Base-by-base conservation (phyloP, 2,113 vertebrate genomes). In the Hippocampus abdominalis region DNA sequence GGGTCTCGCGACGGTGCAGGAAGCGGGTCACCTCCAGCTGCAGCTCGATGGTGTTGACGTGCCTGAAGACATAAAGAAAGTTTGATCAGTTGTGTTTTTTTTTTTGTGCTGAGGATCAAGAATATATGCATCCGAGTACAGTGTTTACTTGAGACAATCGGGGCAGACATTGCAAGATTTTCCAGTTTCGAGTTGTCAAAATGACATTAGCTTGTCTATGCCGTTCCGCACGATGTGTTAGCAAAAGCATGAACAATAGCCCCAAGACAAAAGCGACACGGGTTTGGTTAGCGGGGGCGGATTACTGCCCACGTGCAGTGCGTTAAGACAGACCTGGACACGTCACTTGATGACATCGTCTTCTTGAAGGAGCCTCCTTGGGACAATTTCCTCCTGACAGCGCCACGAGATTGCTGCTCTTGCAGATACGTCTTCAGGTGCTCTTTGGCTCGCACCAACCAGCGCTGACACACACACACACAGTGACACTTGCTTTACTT, bases 11-110 rank as follows among this genome's bases (percentile, higher is more conserved):
- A 23, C 91, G 94, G 73, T 97, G 93, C 56, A 99, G 90, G 84
- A 99, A 99, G 57, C 95, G 94, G 11, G 97, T 99, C 75, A 98
- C 96, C 85, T 99, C 97, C 92, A 98, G 93, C 84, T 99, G 97
- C 62, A 99, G 93, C 88, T 97, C 95, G 49, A 99, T 94, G 0
- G 96, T 99, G 86, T 93, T 98, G 83, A 99, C 96, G 82, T 99
- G 96, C 75, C 97, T 99, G 18, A 8, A 11, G 21, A 32, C 25
- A 29, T 48, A 46, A 18, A 57, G 16, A 53, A 53, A 53, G 49
- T 21, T 9, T 9, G 20, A 53, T 53, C 8, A 7, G 49, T 8
- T 51, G 20, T 21, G 21, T 21, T n/a, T 1, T 32, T 32, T 4
- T 32, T 32, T 32, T 36, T 36, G 27, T n/a, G 4, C 51, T n/a